phyloP scores from a whole-genome alignment of 2,888 invertebrate genomes.

The Folsomia manolachei region DNA sequence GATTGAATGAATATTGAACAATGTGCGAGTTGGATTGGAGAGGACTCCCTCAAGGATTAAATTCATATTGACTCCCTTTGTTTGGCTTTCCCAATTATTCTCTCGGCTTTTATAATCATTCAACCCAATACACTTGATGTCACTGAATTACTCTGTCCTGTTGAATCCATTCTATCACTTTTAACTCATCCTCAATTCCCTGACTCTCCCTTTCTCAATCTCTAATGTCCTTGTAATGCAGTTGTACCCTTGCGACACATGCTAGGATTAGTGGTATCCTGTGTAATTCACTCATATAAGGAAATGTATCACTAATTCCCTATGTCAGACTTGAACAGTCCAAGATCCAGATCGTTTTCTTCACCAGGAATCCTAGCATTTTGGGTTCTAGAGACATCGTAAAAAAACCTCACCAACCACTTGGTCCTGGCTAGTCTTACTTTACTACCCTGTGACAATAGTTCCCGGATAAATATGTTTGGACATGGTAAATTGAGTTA shows the following conservation, averaged over 20 bases:
- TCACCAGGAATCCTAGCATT: too few relatives aligned
- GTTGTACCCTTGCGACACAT: not conserved
- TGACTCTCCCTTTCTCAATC: not conserved
- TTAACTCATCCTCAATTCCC: not conserved
- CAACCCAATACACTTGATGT: constrained; percentile 13
- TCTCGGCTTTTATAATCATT: constrained; percentile 20
- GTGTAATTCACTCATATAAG: not conserved
- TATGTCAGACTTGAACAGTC: too few relatives aligned
- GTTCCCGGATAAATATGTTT: too few relatives aligned
- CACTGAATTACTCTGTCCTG: not conserved
- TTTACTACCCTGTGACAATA: not conserved
- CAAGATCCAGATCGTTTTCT: too few relatives aligned
- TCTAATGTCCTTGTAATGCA: not conserved
- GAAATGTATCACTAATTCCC: not conserved
- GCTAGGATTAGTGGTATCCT: not conserved
- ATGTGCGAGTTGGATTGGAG: not conserved
- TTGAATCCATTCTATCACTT: too few relatives aligned
- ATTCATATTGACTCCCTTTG: constrained; percentile 29
- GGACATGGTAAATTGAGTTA: not conserved
- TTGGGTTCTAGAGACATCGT: too few relatives aligned
- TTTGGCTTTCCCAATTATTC: constrained; percentile 29
- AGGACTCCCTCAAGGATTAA: constrained; percentile 25
- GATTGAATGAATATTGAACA: constrained; percentile 7
- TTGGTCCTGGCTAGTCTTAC: not conserved
- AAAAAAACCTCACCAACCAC: not conserved